Conservation (phyloP, 2,888 invertebrate genomes). For the Hoplodrina ambigua region DNA sequence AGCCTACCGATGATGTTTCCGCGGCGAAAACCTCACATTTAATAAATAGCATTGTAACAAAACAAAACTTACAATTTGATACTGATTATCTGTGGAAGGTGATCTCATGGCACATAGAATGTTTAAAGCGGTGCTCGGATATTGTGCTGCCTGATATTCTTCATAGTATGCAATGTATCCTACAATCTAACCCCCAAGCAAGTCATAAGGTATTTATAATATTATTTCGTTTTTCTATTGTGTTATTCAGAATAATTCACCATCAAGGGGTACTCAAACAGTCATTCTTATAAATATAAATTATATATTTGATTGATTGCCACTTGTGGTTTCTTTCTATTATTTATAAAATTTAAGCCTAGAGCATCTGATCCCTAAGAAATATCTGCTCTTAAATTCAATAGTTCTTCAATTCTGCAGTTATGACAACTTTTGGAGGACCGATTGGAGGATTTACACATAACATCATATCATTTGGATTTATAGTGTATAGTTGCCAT, state of each 20-base stretch:
- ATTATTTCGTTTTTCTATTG: not conserved
- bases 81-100: slow-evolving; percentile 76
- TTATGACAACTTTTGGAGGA: too few relatives aligned
- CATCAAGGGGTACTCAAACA: too few relatives aligned
- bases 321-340: too few relatives aligned
- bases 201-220: slow-evolving; percentile 73
- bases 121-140: slow-evolving; percentile 81
- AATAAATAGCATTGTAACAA: slow-evolving; percentile 88
- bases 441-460: too few relatives aligned
- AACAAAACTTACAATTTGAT: slow-evolving; percentile 87
- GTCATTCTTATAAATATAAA: too few relatives aligned
- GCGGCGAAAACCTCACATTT: slow-evolving; percentile 91
- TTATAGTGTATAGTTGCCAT: too few relatives aligned
- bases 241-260: not conserved
- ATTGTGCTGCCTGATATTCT: slow-evolving; percentile 84
- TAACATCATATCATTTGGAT: too few relatives aligned
- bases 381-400: too few relatives aligned
- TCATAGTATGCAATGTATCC: slow-evolving; percentile 83
- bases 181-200: slow-evolving; percentile 74
- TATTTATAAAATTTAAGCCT: too few relatives aligned
- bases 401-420: too few relatives aligned
- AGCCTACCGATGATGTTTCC: slow-evolving; percentile 87
- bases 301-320: too few relatives aligned
- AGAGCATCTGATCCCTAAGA: too few relatives aligned
- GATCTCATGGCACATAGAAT: slow-evolving; percentile 84